phyloP scores from a whole-genome alignment of 2,888 invertebrate species.

The Drosophila subquinaria region DNA sequence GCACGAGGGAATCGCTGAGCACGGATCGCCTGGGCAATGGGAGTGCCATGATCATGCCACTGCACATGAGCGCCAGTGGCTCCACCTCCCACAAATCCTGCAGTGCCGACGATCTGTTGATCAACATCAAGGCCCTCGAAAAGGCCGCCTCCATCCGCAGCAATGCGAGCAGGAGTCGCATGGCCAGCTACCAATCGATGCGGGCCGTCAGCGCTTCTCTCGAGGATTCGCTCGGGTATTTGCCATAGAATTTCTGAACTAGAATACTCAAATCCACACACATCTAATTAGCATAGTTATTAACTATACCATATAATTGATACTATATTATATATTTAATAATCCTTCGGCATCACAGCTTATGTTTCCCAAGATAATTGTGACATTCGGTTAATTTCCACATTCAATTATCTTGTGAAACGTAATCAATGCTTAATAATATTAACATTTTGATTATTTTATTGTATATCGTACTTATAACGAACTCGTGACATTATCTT shows the following conservation, averaged over 20 bases:
- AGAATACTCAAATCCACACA: slow-evolving; percentile 39
- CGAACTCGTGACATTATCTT: slow-evolving; percentile 56
- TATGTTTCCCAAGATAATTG: slow-evolving; percentile 82
- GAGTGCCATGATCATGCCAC: slow-evolving; percentile 51
- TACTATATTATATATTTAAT: slow-evolving; percentile 3
- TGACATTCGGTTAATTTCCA: not conserved
- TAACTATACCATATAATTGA: not conserved
- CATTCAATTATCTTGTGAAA: slow-evolving; percentile 77
- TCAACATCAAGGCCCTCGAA: slow-evolving; percentile 82
- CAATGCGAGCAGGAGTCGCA: slow-evolving; percentile 63
- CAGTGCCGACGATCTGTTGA: slow-evolving; percentile 83
- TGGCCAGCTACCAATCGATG: slow-evolving; percentile 84
- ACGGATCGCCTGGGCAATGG: slow-evolving; percentile 72
- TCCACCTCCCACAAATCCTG: slow-evolving; percentile 78
- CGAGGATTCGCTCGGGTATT: slow-evolving; percentile 86
- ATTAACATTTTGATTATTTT: slow-evolving; percentile 19
- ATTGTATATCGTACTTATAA: slow-evolving; percentile 8
- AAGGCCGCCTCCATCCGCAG: slow-evolving; percentile 77
- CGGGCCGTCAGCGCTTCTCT: slow-evolving; percentile 85
- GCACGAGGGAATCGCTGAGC: slow-evolving; percentile 78
- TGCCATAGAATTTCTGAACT: slow-evolving; percentile 82
- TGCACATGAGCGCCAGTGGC: slow-evolving; percentile 36
- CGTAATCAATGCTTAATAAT: slow-evolving; percentile 66
- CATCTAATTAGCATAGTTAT: not conserved
- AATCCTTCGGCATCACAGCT: slow-evolving; percentile 52